These are phyloP conservation scores for Armadillidium nasatum DNA, from an alignment of 1,140 invertebrate genomes.

Conservation along the genomic window DNA sequence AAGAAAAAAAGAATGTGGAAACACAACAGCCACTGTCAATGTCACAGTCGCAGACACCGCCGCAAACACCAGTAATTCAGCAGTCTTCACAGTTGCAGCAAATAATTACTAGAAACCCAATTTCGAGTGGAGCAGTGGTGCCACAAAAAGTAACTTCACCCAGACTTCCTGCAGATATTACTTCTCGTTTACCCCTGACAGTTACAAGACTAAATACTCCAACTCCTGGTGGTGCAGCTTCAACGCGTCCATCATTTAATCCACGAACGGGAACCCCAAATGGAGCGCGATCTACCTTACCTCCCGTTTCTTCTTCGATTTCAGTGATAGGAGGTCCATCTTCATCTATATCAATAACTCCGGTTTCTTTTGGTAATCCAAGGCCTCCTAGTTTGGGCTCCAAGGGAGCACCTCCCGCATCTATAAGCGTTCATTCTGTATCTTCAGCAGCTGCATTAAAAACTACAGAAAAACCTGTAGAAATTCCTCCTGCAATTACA, in stretches of 20 bases:
- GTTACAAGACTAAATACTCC: background rate
- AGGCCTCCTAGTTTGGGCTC: conserved; percentile 11
- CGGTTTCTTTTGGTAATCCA: conserved; percentile 5
- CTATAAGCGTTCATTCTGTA: background rate
- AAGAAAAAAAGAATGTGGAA: background rate
- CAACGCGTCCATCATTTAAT: background rate
- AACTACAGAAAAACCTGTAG: background rate
- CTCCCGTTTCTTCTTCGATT: background rate
- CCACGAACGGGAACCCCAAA: background rate
- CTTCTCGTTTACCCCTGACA: background rate
- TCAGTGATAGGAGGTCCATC: background rate
- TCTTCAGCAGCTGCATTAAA: background rate
- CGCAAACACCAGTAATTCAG: background rate
- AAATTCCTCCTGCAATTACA: background rate
- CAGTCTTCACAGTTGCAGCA: background rate
- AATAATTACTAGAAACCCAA: background rate
- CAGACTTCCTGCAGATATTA: background rate
- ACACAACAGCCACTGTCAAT: background rate
- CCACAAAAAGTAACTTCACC: background rate
- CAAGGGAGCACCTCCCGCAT: background rate
- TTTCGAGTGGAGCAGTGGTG: background rate
- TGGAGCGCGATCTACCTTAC: background rate
- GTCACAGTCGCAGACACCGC: background rate
- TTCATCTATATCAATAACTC: background rate
- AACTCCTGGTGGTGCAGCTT: background rate